Percentiles rank a stretch among this genome's conserved stretches.
These are phyloP conservation scores for Bursaphelenchus mucronatus DNA, from an alignment of 1,140 invertebrate genomes.

Conservation along the genomic window DNA sequence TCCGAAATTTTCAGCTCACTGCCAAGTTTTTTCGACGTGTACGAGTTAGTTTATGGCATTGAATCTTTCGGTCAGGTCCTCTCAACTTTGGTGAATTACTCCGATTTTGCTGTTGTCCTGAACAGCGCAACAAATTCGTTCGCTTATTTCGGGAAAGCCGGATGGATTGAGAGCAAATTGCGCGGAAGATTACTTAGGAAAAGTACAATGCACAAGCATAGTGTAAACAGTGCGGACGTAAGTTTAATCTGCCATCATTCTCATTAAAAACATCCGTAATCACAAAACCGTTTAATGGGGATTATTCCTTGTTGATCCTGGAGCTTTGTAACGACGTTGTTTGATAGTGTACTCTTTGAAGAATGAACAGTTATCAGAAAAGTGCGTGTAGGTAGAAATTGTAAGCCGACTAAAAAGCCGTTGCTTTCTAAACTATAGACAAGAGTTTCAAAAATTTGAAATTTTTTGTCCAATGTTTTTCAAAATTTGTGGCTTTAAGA, in stretches of 20 bases:
- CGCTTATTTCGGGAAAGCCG: slow-evolving; percentile 44
- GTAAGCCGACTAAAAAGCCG: too few relatives aligned
- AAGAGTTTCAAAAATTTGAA: too few relatives aligned
- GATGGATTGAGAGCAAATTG: slow-evolving; percentile 29
- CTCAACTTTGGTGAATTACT: slow-evolving; percentile 42
- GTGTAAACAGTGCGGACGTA: background rate
- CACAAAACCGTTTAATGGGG: too few relatives aligned
- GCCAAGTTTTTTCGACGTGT: slow-evolving; percentile 48
- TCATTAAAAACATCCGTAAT: background rate
- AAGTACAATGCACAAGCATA: slow-evolving; percentile 10
- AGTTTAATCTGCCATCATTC: background rate
- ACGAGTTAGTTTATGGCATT: slow-evolving; percentile 44
- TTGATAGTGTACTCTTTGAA: too few relatives aligned
- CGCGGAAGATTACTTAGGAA: slow-evolving; percentile 33
- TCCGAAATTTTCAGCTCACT: slow-evolving; percentile 27
- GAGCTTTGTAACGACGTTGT: too few relatives aligned
- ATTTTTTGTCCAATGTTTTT: too few relatives aligned
- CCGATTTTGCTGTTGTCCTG: slow-evolving; percentile 46
- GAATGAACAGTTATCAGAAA: too few relatives aligned
- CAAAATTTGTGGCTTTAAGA: too few relatives aligned
- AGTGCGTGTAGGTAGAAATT: too few relatives aligned
- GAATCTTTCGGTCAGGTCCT: slow-evolving; percentile 45
- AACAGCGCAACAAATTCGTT: slow-evolving; percentile 48
- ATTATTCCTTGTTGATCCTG: too few relatives aligned
- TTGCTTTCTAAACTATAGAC: too few relatives aligned